Evolutionary conservation across 1,140 invertebrate genomes (phyloP).

Genomic region (Lamellibrachia luymesi): DNA sequence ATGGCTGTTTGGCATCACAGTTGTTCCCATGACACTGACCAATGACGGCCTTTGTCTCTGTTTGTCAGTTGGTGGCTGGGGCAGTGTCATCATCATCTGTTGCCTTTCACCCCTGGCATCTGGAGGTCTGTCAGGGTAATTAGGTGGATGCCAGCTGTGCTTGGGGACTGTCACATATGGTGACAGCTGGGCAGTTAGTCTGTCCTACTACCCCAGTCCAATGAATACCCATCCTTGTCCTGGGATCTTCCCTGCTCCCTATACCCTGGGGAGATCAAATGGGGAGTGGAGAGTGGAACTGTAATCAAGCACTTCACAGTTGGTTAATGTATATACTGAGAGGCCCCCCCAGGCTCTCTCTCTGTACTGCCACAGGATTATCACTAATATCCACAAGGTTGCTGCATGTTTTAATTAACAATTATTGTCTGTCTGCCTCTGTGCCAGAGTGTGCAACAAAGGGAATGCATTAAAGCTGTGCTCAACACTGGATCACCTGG

Average conservation of each 20-base stretch:
- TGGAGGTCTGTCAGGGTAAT: not conserved
- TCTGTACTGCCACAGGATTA: not conserved
- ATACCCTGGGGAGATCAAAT: not conserved
- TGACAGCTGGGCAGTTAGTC: not conserved
- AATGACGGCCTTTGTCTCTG: constrained; percentile 13
- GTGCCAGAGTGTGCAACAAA: not conserved
- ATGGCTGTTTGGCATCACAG: constrained; percentile 1
- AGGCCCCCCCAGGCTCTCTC: not conserved
- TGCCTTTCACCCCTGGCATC: not conserved
- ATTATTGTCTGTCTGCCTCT: not conserved
- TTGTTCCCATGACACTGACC: constrained; percentile 14
- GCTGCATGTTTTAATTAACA: not conserved
- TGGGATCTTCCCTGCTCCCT: not conserved
- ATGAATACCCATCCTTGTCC: not conserved
- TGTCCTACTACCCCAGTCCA: too few relatives aligned
- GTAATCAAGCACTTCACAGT: not conserved
- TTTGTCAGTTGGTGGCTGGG: constrained; percentile 16
- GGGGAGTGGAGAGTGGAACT: not conserved
- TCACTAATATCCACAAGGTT: constrained; percentile 5
- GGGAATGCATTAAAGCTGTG: not conserved
- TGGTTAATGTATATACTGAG: not conserved
- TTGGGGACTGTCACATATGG: constrained; percentile 3
- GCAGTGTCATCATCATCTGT: constrained; percentile 4
- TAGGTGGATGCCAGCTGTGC: not conserved
- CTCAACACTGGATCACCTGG: not conserved